These are phyloP conservation scores for Campylomormyrus tamandua DNA, from an alignment of 2,113 vertebrate genomes.

Conservation along the genomic window DNA sequence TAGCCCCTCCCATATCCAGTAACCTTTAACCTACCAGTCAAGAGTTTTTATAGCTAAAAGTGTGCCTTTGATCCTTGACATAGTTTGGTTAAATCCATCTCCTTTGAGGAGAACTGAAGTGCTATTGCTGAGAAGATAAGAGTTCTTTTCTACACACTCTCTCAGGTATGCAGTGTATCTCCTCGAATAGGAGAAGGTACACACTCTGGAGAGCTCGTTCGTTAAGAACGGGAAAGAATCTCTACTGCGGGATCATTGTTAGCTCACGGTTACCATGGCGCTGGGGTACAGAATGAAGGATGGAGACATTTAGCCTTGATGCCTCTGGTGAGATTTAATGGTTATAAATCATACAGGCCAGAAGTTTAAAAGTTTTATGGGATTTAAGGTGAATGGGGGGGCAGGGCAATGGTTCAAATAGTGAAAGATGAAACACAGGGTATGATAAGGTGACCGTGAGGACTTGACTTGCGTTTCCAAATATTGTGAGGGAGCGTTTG, in stretches of 20 bases:
- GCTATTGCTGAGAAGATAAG: not conserved
- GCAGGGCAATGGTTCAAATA: not conserved
- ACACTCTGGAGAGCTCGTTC: not conserved
- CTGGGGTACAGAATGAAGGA: not conserved
- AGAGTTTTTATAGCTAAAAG: not conserved
- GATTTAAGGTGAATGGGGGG: not conserved
- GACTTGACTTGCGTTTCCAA: slow-evolving; percentile 42
- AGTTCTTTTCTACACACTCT: not conserved
- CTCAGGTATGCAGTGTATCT: not conserved
- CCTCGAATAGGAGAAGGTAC: not conserved
- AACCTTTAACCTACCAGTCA: not conserved
- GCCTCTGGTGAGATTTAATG: not conserved
- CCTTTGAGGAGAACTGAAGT: not conserved
- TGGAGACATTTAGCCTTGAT: not conserved
- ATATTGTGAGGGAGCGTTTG: slow-evolving; percentile 45
- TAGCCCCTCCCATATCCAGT: not conserved
- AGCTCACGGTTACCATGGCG: slow-evolving; percentile 19
- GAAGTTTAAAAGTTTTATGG: not conserved
- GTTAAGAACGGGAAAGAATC: not conserved
- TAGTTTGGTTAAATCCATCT: not conserved
- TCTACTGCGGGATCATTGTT: slow-evolving; percentile 4
- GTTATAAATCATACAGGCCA: not conserved
- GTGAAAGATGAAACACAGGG: not conserved
- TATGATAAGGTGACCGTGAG: not conserved
- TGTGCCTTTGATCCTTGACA: not conserved